Evolutionary conservation across 92 coral and sea anemone genomes (phyloP), one percentile per base, ranked within the genome.

Genomic region (Parazoanthus swiftii): DNA sequence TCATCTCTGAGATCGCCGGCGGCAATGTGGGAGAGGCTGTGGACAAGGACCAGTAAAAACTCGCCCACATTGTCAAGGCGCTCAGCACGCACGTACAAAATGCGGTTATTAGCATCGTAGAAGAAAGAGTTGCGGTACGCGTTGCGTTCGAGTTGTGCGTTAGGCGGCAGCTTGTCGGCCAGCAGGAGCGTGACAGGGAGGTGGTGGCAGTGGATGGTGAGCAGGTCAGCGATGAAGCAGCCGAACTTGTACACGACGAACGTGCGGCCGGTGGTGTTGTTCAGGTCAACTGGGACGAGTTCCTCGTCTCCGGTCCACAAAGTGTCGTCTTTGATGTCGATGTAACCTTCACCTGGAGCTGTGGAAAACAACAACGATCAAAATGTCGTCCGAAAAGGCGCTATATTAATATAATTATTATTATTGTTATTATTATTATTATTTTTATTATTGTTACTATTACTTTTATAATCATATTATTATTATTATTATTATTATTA

Each of bases 291-390:
- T 54, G 99, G 99, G 43, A 95, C 93, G 16, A 97, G 98, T 38
- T 93, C 94, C 35, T 97, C 99, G 80, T 97, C 99, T 9, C 92
- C 95, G 43, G 93, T 92, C 92, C 93, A 97, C 81, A 97, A 89
- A 4, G 99, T 97, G 91, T 97, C 99, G 51, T 97, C 99, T 80
- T 97, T 97, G 92, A 97, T 97, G 90, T 97, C 99, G 43, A 96
- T 97, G 90, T 97, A 97, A 36, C 97, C 93, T 86, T 95, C 98
- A 50, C 97, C 99, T 81, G 94, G 90, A 51, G 92, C 90, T 86
- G 85, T 54, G 56, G 46, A 10, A 42, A 35, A 81, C 7, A 88
- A n/a, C 16, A 78, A 44, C 8, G 70, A 63, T 63, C 20, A 63
- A 21, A 63, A 20, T 26, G 20, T 51, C 59, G 51, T 29, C 33